Base-by-base conservation (phyloP, 2,113 vertebrate species). In the Strigops habroptila region DNA sequence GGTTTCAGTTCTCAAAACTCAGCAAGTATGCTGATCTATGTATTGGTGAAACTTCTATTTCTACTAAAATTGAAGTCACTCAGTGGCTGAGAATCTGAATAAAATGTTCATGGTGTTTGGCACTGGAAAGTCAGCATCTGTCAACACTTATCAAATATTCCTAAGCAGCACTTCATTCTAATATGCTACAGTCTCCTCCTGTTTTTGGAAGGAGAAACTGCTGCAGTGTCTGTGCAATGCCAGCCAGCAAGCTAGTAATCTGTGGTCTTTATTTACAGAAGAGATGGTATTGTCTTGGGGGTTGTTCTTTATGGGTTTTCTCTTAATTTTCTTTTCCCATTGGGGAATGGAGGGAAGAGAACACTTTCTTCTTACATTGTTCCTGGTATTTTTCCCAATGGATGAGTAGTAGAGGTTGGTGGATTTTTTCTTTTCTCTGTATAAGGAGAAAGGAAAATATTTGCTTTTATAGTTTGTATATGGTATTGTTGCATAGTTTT, bases 111-210 rank as follows among this genome's bases (percentile, higher is more conserved):
- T 27, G n/a, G 59, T 82, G 28, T 83, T 70, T 91, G 93, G 84
- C 82, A 88, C 78, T 70, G 62, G 71, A 80, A 87, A 88, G 63
- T 84, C 93, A 90, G 78, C 90, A 96, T 95, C 93, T 95, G 95
- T 94, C 91, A 80, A 91, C 75, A 39, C 7, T 92, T 76, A 76
- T 67, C 49, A 96, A 94, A 91, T 90, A 91, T 96, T 95, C 70
- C 78, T 46, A 62, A 91, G 70, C 70, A 80, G 48, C 57, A 82
- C 39, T 73, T 94, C 5, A 1, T 69, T 96, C 67, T 63, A 87
- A 22, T 82, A 68, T 73, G 75, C 82, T 94, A 57, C 39, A 64
- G 75, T 67, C 67, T 90, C 68, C 60, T 95, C 70, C 67, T 88
- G 67, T 1, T 88, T 95, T 95, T 96, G 87, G 87, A 95, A 95